phyloP scores from a whole-genome alignment of 2,113 vertebrate genomes.

The Choloepus hoffmanni region DNA sequence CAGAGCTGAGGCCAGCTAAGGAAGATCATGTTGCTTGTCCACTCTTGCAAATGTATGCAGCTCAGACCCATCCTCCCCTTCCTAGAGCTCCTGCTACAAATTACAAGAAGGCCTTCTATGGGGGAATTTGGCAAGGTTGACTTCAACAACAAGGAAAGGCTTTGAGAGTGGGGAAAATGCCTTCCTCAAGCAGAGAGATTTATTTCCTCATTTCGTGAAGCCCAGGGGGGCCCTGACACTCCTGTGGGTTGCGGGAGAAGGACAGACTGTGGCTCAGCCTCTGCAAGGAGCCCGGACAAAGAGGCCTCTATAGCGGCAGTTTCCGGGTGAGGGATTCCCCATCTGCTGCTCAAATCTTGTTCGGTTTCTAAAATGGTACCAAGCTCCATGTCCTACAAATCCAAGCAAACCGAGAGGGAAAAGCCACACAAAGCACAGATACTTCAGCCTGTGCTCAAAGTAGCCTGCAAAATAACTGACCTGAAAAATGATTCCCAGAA shows the following conservation, averaged over 20 bases:
- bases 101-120: background rate
- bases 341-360: background rate
- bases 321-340: background rate
- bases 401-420: background rate
- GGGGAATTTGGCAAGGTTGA: background rate
- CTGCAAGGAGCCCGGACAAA: background rate
- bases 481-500: background rate
- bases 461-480: background rate
- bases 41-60: accelerated
- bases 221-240: background rate
- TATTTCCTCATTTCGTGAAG: background rate
- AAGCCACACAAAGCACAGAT: background rate
- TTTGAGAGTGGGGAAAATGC: slow-evolving; percentile 17
- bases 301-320: background rate
- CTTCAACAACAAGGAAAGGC: slow-evolving; percentile 34
- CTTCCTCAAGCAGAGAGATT: slow-evolving; percentile 56
- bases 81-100: background rate
- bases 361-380: background rate
- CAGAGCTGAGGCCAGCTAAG: background rate
- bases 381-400: background rate
- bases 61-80: accelerated
- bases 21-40: background rate
- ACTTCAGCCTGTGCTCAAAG: background rate
- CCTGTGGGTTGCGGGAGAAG: background rate
- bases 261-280: background rate